Evolutionary conservation across 2,113 vertebrate species (phyloP), one percentile per base, ranked within the genome.

Genomic region (Grallaria varia): DNA sequence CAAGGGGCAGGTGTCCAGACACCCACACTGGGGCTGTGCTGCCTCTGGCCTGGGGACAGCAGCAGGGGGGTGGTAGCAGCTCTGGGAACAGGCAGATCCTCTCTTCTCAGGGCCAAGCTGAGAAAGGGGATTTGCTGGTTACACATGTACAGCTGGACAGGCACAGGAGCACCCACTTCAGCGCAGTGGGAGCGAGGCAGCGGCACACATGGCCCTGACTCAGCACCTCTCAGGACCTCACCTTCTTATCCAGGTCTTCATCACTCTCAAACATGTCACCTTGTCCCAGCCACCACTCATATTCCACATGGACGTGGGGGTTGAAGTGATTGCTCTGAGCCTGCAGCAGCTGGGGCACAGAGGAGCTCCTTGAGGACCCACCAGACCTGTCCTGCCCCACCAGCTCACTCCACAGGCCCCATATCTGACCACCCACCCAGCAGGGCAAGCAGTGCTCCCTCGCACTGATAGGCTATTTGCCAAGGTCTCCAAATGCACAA

Each of bases 191-290:
- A 60, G 11, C 3, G 0, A 49, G 20, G 14, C 35, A 30, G 64
- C 13, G 10, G 40, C 30, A 56, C 1, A 0, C 1, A 1, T 56
- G 59, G 59, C 49, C 40, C 40, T 18, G 42, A 37, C 39, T 12
- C 68, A 63, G 74, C n/a, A 42, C 35, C 17, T 25, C 5, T 39
- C 35, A 30, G 31, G 20, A 42, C 35, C 85, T 91, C 53, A 98
- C 97, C 97, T 98, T 98, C 58, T 98, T 97, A 76, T 98, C 97
- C 53, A 98, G 91, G 35, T 98, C 98, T 63, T 98, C 93, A 1
- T 98, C 98, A 25, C 97, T 98, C 88, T 98, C 98, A 39, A 97
- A 97, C 62, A 97, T 91, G 49, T 98, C 97, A 17, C 97, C 98
- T 80, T 98, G 96, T 42, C 97, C 94, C 53, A 98, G 84, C 20